Evolutionary conservation across 2,888 invertebrate genomes (phyloP), one percentile per base, ranked within the genome.

Genomic region (Drosophila siamana): DNA sequence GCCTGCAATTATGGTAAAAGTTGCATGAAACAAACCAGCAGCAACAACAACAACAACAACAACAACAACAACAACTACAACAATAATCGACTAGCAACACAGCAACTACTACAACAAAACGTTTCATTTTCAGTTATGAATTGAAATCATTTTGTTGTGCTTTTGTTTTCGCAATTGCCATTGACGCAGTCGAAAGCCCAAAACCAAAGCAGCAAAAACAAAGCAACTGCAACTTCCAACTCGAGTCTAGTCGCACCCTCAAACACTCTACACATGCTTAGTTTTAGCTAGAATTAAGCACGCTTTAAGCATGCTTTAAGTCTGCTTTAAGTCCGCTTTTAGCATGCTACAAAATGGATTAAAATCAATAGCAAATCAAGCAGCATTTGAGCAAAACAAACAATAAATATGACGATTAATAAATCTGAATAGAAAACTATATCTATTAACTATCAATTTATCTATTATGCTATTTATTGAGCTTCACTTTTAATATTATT

Each of bases 1-100:
- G 52, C 67, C 80, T 80, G 80, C 86, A 85, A 85, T 85, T 85
- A 87, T 85, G 84, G 88, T 87, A 84, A 84, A 84, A 84, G 87
- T 87, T 78, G 87, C 84, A 84, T 82, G 84, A 68, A 75, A 69
- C 66, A 76, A 72, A 33, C 65, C 60, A 74, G 54, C 67, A 68
- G 51, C 74, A 67, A 54, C 61, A 63, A 74, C 33, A 48, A 43
- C 60, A 54, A 38, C 69, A 80, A 56, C 50, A 64, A 65, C 69
- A 72, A 71, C 68, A 64, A 65, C 65, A 68, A 41, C 60, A 54
- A 40, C 69, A 80, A 56, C 50, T 66, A 65, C 69, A 72, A 71
- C 68, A 63, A 33, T n/a, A 11, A 33, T n/a, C 61, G 54, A 61
- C 26, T 41, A 48, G 41, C 59, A 79, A 65, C 55, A 75, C 19